Conservation (phyloP, 2,113 vertebrate species). For the Balaeniceps rex region DNA sequence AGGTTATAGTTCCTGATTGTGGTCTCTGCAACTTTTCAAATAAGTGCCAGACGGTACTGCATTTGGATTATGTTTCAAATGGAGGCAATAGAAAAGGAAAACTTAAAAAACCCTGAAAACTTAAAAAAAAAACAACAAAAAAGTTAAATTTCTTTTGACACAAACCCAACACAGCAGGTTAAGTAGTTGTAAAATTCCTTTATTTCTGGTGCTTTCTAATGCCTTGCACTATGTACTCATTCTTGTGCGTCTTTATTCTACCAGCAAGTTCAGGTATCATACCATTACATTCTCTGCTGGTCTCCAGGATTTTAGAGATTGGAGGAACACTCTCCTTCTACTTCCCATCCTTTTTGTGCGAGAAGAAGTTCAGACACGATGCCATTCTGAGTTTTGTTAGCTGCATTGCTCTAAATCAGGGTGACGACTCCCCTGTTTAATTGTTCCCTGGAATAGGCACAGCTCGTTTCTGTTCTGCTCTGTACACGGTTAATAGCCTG, state of each 20-base stretch:
- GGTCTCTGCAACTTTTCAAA: background rate
- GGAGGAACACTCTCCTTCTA: background rate
- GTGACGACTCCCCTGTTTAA: background rate
- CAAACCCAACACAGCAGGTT: background rate
- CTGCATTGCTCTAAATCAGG: background rate
- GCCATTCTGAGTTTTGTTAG: background rate
- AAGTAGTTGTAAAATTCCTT: background rate
- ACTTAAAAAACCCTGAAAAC: fast-evolving
- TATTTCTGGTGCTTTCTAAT: background rate
- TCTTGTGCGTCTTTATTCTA: background rate
- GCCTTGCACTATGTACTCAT: background rate
- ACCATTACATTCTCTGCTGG: background rate
- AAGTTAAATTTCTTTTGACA: background rate
- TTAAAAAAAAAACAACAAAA: background rate
- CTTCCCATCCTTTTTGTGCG: too few relatives aligned
- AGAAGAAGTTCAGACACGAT: background rate
- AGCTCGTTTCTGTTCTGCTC: background rate
- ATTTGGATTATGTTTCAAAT: background rate
- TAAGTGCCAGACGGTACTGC: background rate
- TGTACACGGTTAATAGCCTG: background rate
- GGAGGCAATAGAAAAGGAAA: background rate
- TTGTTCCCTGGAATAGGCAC: background rate
- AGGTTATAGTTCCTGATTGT: background rate
- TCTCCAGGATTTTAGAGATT: background rate
- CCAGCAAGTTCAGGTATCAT: too few relatives aligned